These are phyloP conservation scores for Drosophila maculinotata DNA, from an alignment of 2,888 invertebrate species.

Conservation along the genomic window DNA sequence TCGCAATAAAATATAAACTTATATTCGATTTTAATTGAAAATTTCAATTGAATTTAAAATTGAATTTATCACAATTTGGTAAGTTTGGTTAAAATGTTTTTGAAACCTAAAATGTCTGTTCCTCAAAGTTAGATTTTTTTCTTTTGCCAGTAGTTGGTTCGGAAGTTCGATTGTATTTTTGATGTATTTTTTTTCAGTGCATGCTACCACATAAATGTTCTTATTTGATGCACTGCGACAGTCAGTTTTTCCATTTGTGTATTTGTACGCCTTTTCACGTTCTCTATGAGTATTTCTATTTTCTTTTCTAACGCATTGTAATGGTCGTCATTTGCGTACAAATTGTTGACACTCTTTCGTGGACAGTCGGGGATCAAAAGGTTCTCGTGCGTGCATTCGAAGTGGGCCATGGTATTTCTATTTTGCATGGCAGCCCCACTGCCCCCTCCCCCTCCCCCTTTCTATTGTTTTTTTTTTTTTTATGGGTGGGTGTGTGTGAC, in stretches of 20 bases:
- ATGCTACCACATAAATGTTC: background rate
- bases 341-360: slow-evolving; percentile 72
- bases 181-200: slow-evolving; percentile 37
- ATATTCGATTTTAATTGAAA: too few relatives aligned
- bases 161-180: too few relatives aligned
- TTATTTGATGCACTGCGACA: slow-evolving; percentile 42
- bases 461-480: background rate
- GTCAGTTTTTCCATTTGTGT: slow-evolving; percentile 21
- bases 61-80: too few relatives aligned
- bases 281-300: slow-evolving; percentile 31
- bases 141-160: too few relatives aligned
- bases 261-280: slow-evolving; percentile 44
- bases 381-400: slow-evolving; percentile 71
- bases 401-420: slow-evolving; percentile 52
- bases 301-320: slow-evolving; percentile 50
- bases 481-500: slow-evolving; percentile 4
- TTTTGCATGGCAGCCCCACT: slow-evolving; percentile 32
- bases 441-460: background rate
- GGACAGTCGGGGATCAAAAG: slow-evolving; percentile 41
- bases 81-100: too few relatives aligned
- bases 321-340: slow-evolving; percentile 70
- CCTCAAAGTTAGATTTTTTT: slow-evolving; percentile 11
- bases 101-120: too few relatives aligned
- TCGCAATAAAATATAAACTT: too few relatives aligned
- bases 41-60: too few relatives aligned